Evolutionary conservation across 2,797 vertebrate genomes (phyloP), one percentile per base, ranked within the genome.

Genomic region (Ctenochaetus hawaiiensis): DNA sequence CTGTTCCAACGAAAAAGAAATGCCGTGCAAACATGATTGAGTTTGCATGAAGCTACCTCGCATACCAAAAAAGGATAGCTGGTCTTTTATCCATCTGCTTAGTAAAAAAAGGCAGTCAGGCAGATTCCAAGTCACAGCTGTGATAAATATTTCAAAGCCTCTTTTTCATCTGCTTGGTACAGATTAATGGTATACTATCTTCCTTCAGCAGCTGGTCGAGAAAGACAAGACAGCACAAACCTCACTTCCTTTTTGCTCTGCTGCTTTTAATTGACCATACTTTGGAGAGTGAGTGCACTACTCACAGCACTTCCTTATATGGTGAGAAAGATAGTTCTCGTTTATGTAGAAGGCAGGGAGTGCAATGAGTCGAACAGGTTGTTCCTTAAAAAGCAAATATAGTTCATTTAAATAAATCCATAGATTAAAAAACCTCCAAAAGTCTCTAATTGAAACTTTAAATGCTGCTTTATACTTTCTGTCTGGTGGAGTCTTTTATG

Each of bases 301-400:
- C 83, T 85, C 82, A 73, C n/a, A 81, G 51, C 57, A 83, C 74
- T 86, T 89, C 94, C 92, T 85, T 95, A 89, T 94, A 93, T 89
- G 94, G 94, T 84, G 10, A 71, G 56, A 57, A 70, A 85, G 86
- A 68, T 44, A 41, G 37, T 53, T 86, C 75, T 80, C 86, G 81
- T 85, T 85, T 68, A 77, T 73, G 77, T 54, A 44, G 57, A 48
- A 18, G 56, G 22, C 56, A 4, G 34, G 0, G 11, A 56, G 39
- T 39, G 79, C 49, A 64, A 76, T 60, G 47, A 70, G 70, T 34
- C 75, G 13, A 79, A 72, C 13, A 66, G 14, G 56, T 13, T 44
- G 52, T 20, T 5, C 64, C 39, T 68, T 47, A 57, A n/a, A 43
- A 73, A 71, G 81, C 18, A 70, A 53, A 3, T 73, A 30, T 6